These are phyloP conservation scores for Diogma glabrata DNA, from an alignment of 2,888 invertebrate genomes.

Conservation along the genomic window DNA sequence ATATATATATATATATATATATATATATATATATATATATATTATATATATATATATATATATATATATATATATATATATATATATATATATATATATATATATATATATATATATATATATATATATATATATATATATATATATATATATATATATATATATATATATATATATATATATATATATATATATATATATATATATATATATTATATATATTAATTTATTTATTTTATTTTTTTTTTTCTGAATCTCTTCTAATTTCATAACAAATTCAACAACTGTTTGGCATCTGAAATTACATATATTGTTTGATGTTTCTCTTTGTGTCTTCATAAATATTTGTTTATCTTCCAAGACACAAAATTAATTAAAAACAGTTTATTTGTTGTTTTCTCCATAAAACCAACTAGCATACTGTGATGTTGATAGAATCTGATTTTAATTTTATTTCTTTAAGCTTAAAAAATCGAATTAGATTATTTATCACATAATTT, in stretches of 20 bases:
- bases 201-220: not conserved
- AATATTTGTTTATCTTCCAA: no score
- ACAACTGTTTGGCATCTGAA: no score
- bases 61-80: not conserved
- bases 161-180: conserved; percentile 3
- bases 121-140: not conserved
- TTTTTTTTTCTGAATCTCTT: no score
- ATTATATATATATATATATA: not conserved
- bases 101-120: not conserved
- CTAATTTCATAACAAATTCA: no score
- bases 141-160: not conserved
- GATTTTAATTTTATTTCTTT: no score
- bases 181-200: conserved; percentile 3
- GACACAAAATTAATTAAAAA: no score
- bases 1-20: conserved; percentile 3
- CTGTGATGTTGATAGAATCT: no score
- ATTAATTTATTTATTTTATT: conserved; percentile 8
- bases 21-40: not conserved
- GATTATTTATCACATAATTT: conserved; percentile 9
- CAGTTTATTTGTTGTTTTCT: no score
- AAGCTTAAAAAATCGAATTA: no score
- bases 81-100: conserved; percentile 3
- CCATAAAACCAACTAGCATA: no score
- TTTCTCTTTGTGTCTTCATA: no score
- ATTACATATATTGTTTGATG: no score